Conservation (phyloP, 2,797 vertebrate species). For the Enteromius radiatus region DNA sequence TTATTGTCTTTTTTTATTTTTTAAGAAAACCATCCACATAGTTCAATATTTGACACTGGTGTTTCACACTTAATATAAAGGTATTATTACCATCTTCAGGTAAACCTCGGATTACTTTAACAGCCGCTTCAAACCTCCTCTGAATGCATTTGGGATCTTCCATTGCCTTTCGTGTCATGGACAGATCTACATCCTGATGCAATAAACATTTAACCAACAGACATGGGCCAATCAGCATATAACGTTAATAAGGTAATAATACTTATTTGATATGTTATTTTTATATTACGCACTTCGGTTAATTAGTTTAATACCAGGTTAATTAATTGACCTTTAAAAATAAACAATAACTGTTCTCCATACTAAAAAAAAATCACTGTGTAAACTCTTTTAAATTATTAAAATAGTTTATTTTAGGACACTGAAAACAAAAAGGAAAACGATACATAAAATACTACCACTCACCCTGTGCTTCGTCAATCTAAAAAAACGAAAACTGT, state of each 20-base stretch:
- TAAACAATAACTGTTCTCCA: neutral
- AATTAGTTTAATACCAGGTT: neutral
- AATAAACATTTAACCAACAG: neutral
- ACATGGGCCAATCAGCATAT: neutral
- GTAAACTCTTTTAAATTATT: neutral
- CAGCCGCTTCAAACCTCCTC: conserved; percentile 89
- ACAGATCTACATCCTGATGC: conserved; percentile 17
- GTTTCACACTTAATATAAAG: neutral
- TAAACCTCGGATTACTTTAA: conserved; percentile 91
- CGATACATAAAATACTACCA: conserved; percentile 19
- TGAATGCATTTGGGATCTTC: conserved; percentile 81
- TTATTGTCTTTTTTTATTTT: too few relatives aligned
- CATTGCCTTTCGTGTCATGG: conserved; percentile 71
- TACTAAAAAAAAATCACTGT: neutral
- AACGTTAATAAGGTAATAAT: neutral
- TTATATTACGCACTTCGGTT: neutral
- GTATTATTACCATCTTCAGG: conserved; percentile 89
- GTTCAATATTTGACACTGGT: neutral
- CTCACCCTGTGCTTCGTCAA: conserved; percentile 52
- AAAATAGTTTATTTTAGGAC: neutral
- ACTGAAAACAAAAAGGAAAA: neutral
- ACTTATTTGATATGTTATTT: neutral
- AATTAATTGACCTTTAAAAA: neutral
- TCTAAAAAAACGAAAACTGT: neutral
- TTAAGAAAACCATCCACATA: neutral